Evolutionary conservation across 2,797 vertebrate genomes (phyloP).

Genomic region (Bucorvus abyssinicus): DNA sequence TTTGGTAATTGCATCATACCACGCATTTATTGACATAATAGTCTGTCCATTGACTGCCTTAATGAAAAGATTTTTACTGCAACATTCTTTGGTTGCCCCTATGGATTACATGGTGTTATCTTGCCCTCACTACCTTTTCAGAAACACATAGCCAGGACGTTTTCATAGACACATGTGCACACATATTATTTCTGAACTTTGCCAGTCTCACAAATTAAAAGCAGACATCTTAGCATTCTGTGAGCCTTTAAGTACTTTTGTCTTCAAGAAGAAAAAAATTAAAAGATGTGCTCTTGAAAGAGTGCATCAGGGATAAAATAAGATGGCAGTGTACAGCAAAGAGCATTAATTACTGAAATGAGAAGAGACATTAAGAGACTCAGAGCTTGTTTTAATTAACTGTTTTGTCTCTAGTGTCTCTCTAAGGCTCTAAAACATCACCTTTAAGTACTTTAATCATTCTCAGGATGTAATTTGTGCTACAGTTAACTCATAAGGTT

Average conservation of each 20-base stretch:
- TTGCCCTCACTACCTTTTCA: not conserved
- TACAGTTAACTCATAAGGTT: not conserved
- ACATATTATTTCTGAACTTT: not conserved
- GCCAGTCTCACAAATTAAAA: not conserved
- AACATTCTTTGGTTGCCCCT: not conserved
- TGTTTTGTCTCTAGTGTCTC: not conserved
- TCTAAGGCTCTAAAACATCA: not conserved
- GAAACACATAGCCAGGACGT: not conserved
- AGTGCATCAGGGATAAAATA: not conserved
- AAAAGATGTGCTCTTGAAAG: not conserved
- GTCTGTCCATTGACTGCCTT: not conserved
- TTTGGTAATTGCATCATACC: not conserved
- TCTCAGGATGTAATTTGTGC: not conserved
- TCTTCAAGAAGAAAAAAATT: not conserved
- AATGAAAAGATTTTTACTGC: not conserved
- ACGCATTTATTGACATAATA: not conserved
- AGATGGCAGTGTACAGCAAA: not conserved
- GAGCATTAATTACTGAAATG: not conserved
- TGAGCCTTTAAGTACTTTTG: not conserved
- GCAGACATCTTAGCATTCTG: not conserved
- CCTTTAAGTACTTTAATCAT: not conserved
- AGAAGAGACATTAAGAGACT: not conserved
- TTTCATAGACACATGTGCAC: rapidly evolving
- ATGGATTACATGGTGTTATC: not conserved
- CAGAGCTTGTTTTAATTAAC: not conserved